A percentile compares a stretch with the other conserved stretches of the same genome.
phyloP scores from a whole-genome alignment of 2,113 vertebrate species.

The Piaya cayana region DNA sequence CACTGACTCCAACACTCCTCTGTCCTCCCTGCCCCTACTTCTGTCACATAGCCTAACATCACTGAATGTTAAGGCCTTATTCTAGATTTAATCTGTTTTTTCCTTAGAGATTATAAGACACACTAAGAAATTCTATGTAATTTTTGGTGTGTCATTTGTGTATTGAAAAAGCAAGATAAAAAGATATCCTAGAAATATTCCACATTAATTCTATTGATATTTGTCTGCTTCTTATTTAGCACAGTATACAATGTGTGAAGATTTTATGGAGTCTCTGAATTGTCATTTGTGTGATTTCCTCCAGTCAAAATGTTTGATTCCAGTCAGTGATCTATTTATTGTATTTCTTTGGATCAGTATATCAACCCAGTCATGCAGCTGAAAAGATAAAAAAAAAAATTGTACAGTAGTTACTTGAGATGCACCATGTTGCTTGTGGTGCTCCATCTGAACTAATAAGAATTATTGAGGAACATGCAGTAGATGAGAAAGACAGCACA shows the following conservation, averaged over 20 bases:
- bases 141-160: background rate
- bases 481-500: background rate
- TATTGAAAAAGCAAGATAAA: background rate
- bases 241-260: background rate
- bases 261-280: background rate
- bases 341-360: background rate
- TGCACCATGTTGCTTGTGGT: background rate
- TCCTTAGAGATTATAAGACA: background rate
- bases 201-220: background rate
- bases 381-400: background rate
- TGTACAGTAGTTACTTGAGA: background rate
- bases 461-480: background rate
- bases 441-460: background rate
- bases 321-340: background rate
- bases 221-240: background rate
- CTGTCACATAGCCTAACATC: background rate
- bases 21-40: background rate
- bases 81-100: background rate
- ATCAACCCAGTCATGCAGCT: background rate
- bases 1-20: background rate
- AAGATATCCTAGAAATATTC: background rate
- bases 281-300: background rate
- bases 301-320: background rate
- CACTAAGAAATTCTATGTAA: background rate
- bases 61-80: background rate